These are phyloP conservation scores for Callitettix versicolor DNA, from an alignment of 1,140 invertebrate species.

Conservation along the genomic window DNA sequence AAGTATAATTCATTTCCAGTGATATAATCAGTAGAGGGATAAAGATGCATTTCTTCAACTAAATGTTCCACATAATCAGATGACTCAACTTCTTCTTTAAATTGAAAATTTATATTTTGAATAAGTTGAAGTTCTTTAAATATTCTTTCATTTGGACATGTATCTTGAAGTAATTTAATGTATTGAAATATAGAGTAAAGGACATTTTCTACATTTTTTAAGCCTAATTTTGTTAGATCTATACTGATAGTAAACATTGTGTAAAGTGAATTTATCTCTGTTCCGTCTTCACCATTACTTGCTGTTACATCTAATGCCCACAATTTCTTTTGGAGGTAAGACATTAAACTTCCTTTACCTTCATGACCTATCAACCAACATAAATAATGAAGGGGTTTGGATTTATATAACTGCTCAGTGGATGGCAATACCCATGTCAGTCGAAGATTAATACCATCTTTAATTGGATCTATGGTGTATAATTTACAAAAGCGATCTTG, in stretches of 20 bases:
- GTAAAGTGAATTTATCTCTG: conserved; percentile 37
- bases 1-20: conserved; percentile 55
- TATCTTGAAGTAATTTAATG: conserved; percentile 51
- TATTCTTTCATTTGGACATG: conserved; percentile 52
- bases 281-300: conserved; percentile 63
- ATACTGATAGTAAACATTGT: conserved; percentile 60
- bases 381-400: conserved; percentile 68
- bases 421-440: conserved; percentile 74
- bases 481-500: conserved; percentile 51
- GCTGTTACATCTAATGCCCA: conserved; percentile 73
- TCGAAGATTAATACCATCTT: conserved; percentile 58
- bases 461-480: conserved; percentile 70
- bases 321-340: conserved; percentile 68
- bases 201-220: conserved; percentile 56
- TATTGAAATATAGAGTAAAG: conserved; percentile 60
- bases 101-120: conserved; percentile 52
- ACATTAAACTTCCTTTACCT: conserved; percentile 74
- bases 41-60: conserved; percentile 69
- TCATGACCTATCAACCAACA: conserved; percentile 79
- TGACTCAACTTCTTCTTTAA: conserved; percentile 52
- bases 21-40: conserved; percentile 64
- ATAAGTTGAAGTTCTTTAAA: conserved; percentile 66
- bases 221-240: conserved; percentile 67
- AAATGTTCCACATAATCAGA: conserved; percentile 69
- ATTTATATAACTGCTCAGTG: conserved; percentile 56